Conservation (phyloP, 2,888 invertebrate species). For the Ischnura elegans region DNA sequence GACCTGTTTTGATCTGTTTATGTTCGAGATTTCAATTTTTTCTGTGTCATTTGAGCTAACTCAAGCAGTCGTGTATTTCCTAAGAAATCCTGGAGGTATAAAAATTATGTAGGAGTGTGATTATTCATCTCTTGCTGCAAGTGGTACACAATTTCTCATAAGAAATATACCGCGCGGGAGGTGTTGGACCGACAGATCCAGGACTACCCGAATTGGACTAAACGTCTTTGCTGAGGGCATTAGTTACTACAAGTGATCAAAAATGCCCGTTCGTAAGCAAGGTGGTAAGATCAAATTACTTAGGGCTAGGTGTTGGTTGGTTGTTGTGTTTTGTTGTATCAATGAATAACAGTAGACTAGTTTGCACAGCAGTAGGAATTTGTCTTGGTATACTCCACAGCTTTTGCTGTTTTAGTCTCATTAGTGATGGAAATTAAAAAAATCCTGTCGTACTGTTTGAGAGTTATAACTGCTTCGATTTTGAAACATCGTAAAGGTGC, state of each 20-base stretch:
- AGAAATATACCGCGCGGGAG: conserved; percentile 60
- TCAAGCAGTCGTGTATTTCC: not conserved
- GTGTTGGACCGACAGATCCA: conserved; percentile 52
- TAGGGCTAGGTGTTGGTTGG: conserved; percentile 72
- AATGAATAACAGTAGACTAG: conserved; percentile 30
- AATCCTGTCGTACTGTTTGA: not conserved
- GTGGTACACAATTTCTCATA: conserved; percentile 46
- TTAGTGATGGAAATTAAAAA: not conserved
- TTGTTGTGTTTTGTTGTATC: conserved; percentile 55
- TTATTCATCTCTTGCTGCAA: conserved; percentile 16
- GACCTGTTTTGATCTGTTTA: conserved; percentile 63
- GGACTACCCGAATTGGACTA: conserved; percentile 51
- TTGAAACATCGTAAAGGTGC: not conserved
- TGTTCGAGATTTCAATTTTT: conserved; percentile 63
- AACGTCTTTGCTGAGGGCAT: conserved; percentile 53
- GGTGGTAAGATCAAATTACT: conserved; percentile 80
- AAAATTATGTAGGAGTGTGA: conserved; percentile 52
- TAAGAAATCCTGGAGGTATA: not conserved
- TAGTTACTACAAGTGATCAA: conserved; percentile 56
- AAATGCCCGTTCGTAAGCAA: conserved; percentile 88
- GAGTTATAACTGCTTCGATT: not conserved
- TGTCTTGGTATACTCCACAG: not conserved
- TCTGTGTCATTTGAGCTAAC: conserved; percentile 52
- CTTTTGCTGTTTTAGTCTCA: conserved; percentile 1
- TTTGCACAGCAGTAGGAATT: conserved; percentile 5